These are phyloP conservation scores for Euura lappo DNA, from an alignment of 1,140 invertebrate species.

Conservation along the genomic window DNA sequence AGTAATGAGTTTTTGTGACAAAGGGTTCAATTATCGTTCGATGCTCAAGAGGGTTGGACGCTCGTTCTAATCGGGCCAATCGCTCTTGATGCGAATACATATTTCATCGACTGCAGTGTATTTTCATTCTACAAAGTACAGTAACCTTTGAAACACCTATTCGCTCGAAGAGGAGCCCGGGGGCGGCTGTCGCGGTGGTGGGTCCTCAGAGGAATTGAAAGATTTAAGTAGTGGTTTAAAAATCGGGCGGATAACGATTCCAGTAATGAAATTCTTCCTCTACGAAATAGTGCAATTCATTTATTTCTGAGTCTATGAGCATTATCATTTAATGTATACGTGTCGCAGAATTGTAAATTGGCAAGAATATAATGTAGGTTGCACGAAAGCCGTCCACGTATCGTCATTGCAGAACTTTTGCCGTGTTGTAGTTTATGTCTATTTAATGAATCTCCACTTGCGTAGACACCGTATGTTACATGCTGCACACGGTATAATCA, in stretches of 20 bases:
- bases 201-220: conserved; percentile 42
- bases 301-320: too few species aligned
- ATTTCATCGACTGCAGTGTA: neutral
- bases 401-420: neutral
- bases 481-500: neutral
- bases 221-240: conserved; percentile 34
- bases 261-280: conserved; percentile 43
- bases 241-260: conserved; percentile 36
- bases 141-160: conserved; percentile 8
- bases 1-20: too few species aligned
- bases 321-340: too few species aligned
- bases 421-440: neutral
- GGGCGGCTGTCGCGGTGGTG: conserved; percentile 35
- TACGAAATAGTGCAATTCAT: neutral
- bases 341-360: neutral
- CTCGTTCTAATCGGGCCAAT: neutral
- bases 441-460: neutral
- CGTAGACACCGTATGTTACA: neutral
- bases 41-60: neutral
- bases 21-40: neutral
- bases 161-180: neutral
- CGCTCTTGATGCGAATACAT: conserved; percentile 8
- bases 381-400: neutral
- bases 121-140: neutral
- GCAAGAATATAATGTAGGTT: neutral